Evolutionary conservation across 2,113 vertebrate genomes (phyloP), one percentile per base, ranked within the genome.

Genomic region (Isichthys henryi): DNA sequence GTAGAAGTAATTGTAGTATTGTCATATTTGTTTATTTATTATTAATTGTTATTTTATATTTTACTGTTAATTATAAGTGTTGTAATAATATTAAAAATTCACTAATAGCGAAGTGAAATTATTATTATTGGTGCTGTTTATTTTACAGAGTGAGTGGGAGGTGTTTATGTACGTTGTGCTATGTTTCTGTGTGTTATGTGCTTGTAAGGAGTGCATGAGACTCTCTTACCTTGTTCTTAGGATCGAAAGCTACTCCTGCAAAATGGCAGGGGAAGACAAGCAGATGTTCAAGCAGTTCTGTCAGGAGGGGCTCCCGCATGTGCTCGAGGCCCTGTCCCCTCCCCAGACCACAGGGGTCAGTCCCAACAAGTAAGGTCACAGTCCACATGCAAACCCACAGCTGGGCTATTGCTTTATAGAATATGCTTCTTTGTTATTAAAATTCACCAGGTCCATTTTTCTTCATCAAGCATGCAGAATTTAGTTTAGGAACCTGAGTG

Each of bases 271-370:
- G 0, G 91, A 91, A n/a, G 91, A 91, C 88, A 91, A 91, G 85
- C 91, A 91, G 83, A 91, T 91, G 88, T 91, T 91, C 77, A 91
- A 91, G 86, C 91, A 91, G 85, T 91, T 91, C 88, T 91, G 91
- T 74, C 89, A 88, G 53, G 88, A 91, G 49, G 90, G 91, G 4
- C 82, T 62, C 15, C 91, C 90, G 0, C 91, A 91, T 50, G 62
- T 89, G 9, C 84, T 91, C 6, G 89, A 91, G 77, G 90, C 88
- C 13, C 86, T 90, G 7, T 91, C 91, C 11, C 91, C 91, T 0
- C 91, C 91, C 3, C 90, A 91, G 85, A 91, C 90, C 15, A 3
- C 85, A 1, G 91, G 88, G 5, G 31, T 89, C 66, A 91, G 90
- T 86, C 90, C 90, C 43, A 89, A 70, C 84, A 91, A 88, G 91